Conservation (phyloP, 2,888 invertebrate species). For the Fragum fragum region DNA sequence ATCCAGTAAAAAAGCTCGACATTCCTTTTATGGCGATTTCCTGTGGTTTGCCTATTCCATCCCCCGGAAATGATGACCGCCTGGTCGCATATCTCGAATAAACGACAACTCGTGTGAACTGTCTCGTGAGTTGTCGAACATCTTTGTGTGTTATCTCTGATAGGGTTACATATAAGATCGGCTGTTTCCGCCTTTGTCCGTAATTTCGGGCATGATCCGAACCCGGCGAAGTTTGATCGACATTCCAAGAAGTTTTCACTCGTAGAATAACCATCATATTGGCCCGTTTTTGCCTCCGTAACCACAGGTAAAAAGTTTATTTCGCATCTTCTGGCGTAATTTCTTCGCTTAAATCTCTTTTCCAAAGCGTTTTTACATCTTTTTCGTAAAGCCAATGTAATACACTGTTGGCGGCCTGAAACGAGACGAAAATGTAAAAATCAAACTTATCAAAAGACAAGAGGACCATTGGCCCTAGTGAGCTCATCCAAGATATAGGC, state of each 20-base stretch:
- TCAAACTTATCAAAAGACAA: too few relatives aligned
- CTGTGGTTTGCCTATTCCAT: slow-evolving; percentile 87
- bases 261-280: slow-evolving; percentile 47
- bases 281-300: slow-evolving; percentile 66
- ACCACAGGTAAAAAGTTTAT: slow-evolving; percentile 88
- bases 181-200: slow-evolving; percentile 86
- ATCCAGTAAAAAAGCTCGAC: slow-evolving; percentile 86
- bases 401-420: slow-evolving; percentile 87
- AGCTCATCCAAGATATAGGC: too few relatives aligned
- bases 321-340: slow-evolving; percentile 87
- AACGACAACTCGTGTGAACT: slow-evolving; percentile 86
- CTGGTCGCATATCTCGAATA: slow-evolving; percentile 88
- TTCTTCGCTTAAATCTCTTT: slow-evolving; percentile 77
- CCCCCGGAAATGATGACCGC: slow-evolving; percentile 88
- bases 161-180: slow-evolving; percentile 86
- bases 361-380: slow-evolving; percentile 87
- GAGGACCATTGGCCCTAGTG: too few relatives aligned
- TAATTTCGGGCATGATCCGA: slow-evolving; percentile 85
- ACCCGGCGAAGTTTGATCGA: slow-evolving; percentile 82
- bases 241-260: slow-evolving; percentile 83
- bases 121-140: slow-evolving; percentile 86
- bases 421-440: slow-evolving; percentile 47
- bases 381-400: slow-evolving; percentile 87
- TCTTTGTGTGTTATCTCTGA: slow-evolving; percentile 87
- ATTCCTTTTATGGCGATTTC: slow-evolving; percentile 84